Evolutionary conservation across 2,888 invertebrate species (phyloP).

Genomic region (Papilio gigon): DNA sequence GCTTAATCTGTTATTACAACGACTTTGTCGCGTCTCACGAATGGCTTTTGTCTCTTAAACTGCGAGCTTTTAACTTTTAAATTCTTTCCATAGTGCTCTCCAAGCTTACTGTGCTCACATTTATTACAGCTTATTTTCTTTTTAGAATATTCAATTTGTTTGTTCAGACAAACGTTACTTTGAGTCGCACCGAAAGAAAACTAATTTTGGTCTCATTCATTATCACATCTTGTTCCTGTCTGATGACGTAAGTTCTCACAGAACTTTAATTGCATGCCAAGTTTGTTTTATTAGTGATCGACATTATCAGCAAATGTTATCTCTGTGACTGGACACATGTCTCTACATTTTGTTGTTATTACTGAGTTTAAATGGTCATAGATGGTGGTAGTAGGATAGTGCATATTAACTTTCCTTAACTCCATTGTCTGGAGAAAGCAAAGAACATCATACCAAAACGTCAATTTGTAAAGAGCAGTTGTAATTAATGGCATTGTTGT

Average conservation of each 20-base stretch:
- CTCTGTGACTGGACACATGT: not conserved
- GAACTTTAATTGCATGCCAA: not conserved
- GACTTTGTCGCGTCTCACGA: constrained; percentile 16
- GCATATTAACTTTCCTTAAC: no score
- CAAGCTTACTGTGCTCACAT: constrained; percentile 16
- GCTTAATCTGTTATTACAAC: constrained; percentile 21
- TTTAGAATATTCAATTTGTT: constrained; percentile 4
- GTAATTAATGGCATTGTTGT: no score
- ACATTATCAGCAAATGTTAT: not conserved
- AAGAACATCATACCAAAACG: no score
- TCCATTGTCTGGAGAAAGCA: not conserved
- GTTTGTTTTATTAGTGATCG: not conserved
- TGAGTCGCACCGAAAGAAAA: not conserved
- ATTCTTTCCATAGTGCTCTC: constrained; percentile 20
- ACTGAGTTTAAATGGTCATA: not conserved
- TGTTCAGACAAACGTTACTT: constrained; percentile 1
- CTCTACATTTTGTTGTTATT: not conserved
- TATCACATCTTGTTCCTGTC: not conserved
- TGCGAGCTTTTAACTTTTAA: constrained; percentile 22
- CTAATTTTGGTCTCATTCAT: not conserved
- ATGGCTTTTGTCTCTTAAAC: constrained; percentile 21
- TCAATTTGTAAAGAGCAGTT: no score
- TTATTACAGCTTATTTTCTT: constrained; percentile 8
- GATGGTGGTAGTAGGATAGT: not conserved
- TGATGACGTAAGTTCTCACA: not conserved